Conservation (phyloP, 2,888 invertebrate species). For the Leucophora obtusa region DNA sequence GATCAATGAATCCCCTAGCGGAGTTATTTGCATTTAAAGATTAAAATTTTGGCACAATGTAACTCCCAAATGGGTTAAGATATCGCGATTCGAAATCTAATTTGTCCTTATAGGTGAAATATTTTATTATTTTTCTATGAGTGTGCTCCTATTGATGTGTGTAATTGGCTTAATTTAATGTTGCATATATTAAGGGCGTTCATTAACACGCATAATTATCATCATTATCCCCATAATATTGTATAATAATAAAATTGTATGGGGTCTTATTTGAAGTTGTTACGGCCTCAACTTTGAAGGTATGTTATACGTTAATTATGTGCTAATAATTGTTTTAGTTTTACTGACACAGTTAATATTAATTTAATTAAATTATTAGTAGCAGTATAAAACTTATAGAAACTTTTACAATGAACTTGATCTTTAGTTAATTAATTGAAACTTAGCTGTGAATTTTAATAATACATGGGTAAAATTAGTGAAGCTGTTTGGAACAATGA, state of each 20-base stretch:
- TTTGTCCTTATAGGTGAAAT: too few relatives aligned
- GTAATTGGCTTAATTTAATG: conserved; percentile 64
- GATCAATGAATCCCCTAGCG: too few relatives aligned
- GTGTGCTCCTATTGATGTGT: conserved; percentile 53
- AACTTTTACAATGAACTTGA: background rate
- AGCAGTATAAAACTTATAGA: background rate
- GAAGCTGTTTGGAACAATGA: too few relatives aligned
- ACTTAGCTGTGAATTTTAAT: background rate
- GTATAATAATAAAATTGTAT: conserved; percentile 6
- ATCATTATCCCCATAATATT: conserved; percentile 27
- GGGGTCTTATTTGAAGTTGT: background rate
- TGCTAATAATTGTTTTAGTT: conserved; percentile 12
- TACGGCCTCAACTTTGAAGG: background rate
- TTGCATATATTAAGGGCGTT: conserved; percentile 60
- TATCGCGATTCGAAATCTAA: too few relatives aligned
- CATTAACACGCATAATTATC: conserved; percentile 40
- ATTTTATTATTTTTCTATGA: too few relatives aligned
- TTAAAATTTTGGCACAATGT: too few relatives aligned
- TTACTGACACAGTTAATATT: conserved; percentile 26
- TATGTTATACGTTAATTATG: background rate
- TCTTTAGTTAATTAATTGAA: background rate
- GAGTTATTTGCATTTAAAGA: too few relatives aligned
- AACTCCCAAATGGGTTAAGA: too few relatives aligned
- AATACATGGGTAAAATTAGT: too few relatives aligned
- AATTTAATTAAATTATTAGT: conserved; percentile 5